Conservation (phyloP, 2,113 vertebrate genomes). For the Rostratula benghalensis region DNA sequence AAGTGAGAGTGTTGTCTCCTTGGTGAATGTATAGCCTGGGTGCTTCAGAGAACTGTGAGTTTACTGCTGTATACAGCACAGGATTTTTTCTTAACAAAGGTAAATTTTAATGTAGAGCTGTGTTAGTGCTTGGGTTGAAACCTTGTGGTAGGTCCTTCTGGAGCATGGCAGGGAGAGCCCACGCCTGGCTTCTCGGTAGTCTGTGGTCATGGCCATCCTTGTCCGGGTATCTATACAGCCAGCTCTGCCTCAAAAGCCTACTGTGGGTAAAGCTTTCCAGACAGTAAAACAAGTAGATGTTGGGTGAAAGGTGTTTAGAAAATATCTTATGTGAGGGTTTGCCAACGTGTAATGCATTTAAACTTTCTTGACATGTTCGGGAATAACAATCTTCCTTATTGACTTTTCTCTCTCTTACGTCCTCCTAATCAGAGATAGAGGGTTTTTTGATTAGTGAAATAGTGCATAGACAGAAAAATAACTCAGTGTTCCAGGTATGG, state of each 20-base stretch:
- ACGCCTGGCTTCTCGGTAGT: background rate
- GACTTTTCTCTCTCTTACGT: background rate
- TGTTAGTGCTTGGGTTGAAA: background rate
- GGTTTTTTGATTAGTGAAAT: background rate
- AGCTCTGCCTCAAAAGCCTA: background rate
- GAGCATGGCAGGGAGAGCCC: background rate
- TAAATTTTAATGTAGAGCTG: background rate
- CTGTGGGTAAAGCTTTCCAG: background rate
- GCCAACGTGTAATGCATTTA: accelerated
- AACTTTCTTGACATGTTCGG: background rate
- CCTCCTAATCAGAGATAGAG: background rate
- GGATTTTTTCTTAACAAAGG: background rate
- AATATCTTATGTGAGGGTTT: background rate
- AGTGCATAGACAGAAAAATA: background rate
- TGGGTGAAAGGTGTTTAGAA: background rate
- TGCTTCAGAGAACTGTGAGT: background rate
- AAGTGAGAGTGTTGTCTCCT: background rate
- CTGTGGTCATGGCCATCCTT: background rate
- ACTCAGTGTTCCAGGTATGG: background rate
- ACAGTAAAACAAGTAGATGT: background rate
- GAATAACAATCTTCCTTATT: background rate
- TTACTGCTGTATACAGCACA: background rate
- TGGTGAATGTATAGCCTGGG: background rate
- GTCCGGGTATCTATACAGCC: background rate
- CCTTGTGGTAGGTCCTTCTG: background rate